Percentiles rank a stretch among this genome's conserved stretches.
These are phyloP conservation scores for Etheostoma spectabile DNA, from an alignment of 2,113 vertebrate genomes.

Conservation along the genomic window DNA sequence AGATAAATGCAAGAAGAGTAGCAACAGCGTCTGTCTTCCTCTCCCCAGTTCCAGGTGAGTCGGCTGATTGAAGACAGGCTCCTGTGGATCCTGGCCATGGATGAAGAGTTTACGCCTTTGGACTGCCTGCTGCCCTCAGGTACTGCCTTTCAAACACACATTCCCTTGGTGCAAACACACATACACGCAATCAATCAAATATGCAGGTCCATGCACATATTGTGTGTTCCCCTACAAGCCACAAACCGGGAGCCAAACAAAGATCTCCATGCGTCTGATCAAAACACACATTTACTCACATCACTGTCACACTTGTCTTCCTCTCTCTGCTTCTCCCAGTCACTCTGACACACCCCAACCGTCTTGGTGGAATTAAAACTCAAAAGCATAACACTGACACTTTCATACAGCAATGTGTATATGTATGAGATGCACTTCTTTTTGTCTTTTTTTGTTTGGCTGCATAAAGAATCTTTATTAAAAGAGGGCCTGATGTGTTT, in stretches of 20 bases:
- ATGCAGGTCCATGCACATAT: neutral
- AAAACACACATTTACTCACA: constrained; percentile 48
- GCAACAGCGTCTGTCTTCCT: constrained; percentile 19
- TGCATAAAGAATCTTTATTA: constrained; percentile 10
- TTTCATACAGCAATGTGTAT: constrained; percentile 49
- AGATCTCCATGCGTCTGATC: constrained; percentile 31
- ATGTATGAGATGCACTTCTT: constrained; percentile 38
- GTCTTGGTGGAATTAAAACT: constrained; percentile 55
- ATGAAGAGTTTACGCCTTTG: constrained; percentile 79
- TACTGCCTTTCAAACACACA: constrained; percentile 58
- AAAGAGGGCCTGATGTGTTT: constrained; percentile 32
- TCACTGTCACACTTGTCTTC: constrained; percentile 57
- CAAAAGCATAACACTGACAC: constrained; percentile 61
- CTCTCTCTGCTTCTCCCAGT: constrained; percentile 36
- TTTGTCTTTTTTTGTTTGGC: constrained; percentile 13
- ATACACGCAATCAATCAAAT: constrained; percentile 25
- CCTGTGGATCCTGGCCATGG: constrained; percentile 70
- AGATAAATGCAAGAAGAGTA: constrained; percentile 6
- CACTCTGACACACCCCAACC: constrained; percentile 30
- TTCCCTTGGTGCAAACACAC: constrained; percentile 13
- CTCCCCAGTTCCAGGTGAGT: constrained; percentile 55
- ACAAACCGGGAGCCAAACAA: neutral
- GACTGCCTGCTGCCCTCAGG: constrained; percentile 85
- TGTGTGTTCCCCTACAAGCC: neutral
- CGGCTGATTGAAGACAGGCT: constrained; percentile 44